Evolutionary conservation across 2,888 invertebrate species (phyloP), one percentile per base, ranked within the genome.

Genomic region (Mimumesa dahlbomi): DNA sequence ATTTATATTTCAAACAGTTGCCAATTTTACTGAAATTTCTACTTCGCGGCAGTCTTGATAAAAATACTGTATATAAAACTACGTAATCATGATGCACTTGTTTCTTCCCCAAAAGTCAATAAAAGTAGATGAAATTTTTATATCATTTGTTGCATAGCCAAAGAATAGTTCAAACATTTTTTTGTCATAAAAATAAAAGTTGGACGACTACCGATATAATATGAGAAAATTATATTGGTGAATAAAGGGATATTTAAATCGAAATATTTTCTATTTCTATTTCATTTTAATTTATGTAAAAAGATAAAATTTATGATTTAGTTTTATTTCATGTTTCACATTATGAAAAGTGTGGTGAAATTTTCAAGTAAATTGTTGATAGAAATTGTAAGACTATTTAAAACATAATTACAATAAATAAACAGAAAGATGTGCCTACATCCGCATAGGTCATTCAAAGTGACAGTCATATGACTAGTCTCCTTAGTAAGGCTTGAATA

Each of bases 391-490:
- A 79, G 42, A 18, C 54, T 79, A 68, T 72, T 71, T 75, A 72
- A 73, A 81, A 77, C 76, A 78, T 54, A 74, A 59, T 66, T 64
- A 59, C 64, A 81, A 81, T 81, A 81, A 81, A 81, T 80, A 80
- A 76, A 80, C 78, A 70, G 18, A 72, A 66, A 54, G 56, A 69
- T 40, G 48, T 66, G 54, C 45, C 56, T 59, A 58, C 31, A 34
- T 49, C 38, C 36, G 40, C 11, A 9, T 56, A 45, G 63, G 65
- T 72, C 59, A 40, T 70, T 64, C 75, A 53, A 75, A 83, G 73
- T 61, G 85, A 85, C 84, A 81, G 85, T 85, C 84, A 43, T 49
- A 58, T 78, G 85, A 84, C 84, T 83, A 83, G 85, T 83, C 85
- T 79, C 75, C 73, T 81, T 49, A 67, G 58, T 82, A 83, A 84